Percentiles rank a stretch among this genome's conserved stretches.
phyloP scores from a whole-genome alignment of 2,888 invertebrate species.

The Seladonia tumulorum region DNA sequence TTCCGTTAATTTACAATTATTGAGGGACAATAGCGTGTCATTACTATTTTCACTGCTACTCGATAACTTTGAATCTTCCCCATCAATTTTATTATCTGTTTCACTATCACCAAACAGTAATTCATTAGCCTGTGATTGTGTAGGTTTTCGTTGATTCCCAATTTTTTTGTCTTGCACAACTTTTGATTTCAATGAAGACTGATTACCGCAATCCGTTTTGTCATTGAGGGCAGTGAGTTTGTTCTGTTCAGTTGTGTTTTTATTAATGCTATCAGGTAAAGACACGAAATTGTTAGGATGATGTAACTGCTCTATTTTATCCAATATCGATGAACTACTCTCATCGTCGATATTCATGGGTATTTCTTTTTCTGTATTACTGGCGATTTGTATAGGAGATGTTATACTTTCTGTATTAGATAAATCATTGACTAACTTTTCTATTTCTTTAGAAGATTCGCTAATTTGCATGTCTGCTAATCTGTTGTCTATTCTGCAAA shows the following conservation, averaged over 20 bases:
- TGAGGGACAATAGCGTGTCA: slow-evolving; percentile 84
- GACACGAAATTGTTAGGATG: slow-evolving; percentile 57
- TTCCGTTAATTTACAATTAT: slow-evolving; percentile 76
- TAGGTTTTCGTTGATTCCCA: slow-evolving; percentile 52
- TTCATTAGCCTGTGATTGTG: slow-evolving; percentile 65
- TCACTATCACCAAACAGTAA: slow-evolving; percentile 78
- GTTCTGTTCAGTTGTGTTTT: slow-evolving; percentile 41
- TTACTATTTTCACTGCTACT: slow-evolving; percentile 86
- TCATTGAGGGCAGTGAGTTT: slow-evolving; percentile 45
- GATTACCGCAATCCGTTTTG: slow-evolving; percentile 49
- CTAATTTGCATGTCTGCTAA: slow-evolving; percentile 65
- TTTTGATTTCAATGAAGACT: slow-evolving; percentile 55
- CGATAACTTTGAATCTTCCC: slow-evolving; percentile 79
- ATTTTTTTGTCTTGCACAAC: slow-evolving; percentile 55
- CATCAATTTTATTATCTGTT: slow-evolving; percentile 77
- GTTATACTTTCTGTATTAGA: slow-evolving; percentile 62
- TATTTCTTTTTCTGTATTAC: slow-evolving; percentile 56
- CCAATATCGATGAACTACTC: slow-evolving; percentile 72
- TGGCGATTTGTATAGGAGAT: slow-evolving; percentile 59
- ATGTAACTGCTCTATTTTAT: slow-evolving; percentile 77
- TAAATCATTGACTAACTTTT: slow-evolving; percentile 68
- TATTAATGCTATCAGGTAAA: slow-evolving; percentile 42
- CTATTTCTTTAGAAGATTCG: slow-evolving; percentile 69
- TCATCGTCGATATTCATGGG: slow-evolving; percentile 73
- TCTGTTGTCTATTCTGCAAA: slow-evolving; percentile 62